Evolutionary conservation across 2,888 invertebrate genomes (phyloP), one percentile per base, ranked within the genome.

Genomic region (Pristionchus arcanus): DNA sequence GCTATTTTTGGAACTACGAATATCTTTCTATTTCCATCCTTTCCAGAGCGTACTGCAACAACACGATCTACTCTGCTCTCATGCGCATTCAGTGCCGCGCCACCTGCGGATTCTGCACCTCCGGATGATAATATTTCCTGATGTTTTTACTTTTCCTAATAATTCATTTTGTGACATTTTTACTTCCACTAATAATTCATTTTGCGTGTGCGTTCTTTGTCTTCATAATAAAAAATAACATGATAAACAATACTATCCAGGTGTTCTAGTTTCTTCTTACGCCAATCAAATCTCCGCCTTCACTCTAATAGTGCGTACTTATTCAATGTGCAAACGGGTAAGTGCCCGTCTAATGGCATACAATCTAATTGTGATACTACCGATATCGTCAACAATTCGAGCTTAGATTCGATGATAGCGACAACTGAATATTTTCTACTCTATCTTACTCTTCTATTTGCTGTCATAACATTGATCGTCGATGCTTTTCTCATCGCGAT

Each of bases 21-120:
- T 28, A 21, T 2, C 9, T 66, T 66, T 25, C 13, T 25, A 66
- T 66, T n/a, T n/a, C 66, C 66, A n/a, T 66, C 13, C 25, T 0
- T 66, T 74, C 21, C 74, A 74, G 74, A 34, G 37, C 37, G 7
- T 74, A 74, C 37, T 74, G 74, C 74, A 74, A 37, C 9, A 74
- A 74, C 37, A n/a, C 74, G 16, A 37, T 74, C 74, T 74, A 74
- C 74, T 4, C 37, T 25, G 34, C 74, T 3, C 74, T 74, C 74
- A 74, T 74, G 74, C 74, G 74, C 21, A 74, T 74, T 74, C 74
- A 74, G 21, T 74, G 74, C 74, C 74, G 37, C 9, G 74, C 74
- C 31, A 74, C 74, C 15, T 74, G 74, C 21, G 74, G 74, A 74
- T 74, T 74, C 74, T 74, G 74, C 74, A 74, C 74, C 74, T 74